Base-by-base conservation (phyloP, 2,888 invertebrate genomes). In the Chelonus formosanus region DNA sequence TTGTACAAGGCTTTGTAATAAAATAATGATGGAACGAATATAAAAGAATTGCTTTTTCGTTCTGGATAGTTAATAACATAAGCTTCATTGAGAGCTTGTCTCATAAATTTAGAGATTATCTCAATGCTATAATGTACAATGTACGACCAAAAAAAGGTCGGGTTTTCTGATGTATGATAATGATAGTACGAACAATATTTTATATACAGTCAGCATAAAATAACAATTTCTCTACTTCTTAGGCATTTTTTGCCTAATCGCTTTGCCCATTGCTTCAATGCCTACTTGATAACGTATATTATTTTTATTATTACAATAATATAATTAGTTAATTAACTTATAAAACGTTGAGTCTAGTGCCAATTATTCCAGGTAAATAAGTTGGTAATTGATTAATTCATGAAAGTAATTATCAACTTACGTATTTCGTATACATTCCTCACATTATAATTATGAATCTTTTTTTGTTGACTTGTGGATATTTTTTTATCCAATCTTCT, bases 1-100 rank as follows among this genome's bases (percentile, higher is more conserved):
- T 70, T 70, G 68, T 70, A 70, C 65, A 57, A 65, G 68, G 68
- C 68, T 70, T 70, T 68, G 55, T 68, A 68, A 70, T 70, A 70
- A 70, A 70, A 70, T 61, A 56, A 63, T 53, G 56, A 70, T 58
- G 53, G 55, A 53, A 10, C 54, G 34, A 20, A 53, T 7, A 52
- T 56, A 6, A 53, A 56, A 7, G 43, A 56, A 3, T 54, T 44
- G 34, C n/a, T 48, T 47, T 48, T 36, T 36, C 32, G 20, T 8
- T 43, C 36, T 31, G 31, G 32, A 32, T 31, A 8, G 32, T 44
- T 32, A 32, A 45, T 45, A 31, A 44, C 32, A 57, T 43, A 20
- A 32, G 6, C n/a, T 34, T 31, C 20, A 20, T 20, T 20, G 20
- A 20, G 44, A 56, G 8, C 44, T 43, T 8, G 7, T 35, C 20